Base-by-base conservation (phyloP, 1,140 invertebrate genomes). In the Drosophila malerkotliana region DNA sequence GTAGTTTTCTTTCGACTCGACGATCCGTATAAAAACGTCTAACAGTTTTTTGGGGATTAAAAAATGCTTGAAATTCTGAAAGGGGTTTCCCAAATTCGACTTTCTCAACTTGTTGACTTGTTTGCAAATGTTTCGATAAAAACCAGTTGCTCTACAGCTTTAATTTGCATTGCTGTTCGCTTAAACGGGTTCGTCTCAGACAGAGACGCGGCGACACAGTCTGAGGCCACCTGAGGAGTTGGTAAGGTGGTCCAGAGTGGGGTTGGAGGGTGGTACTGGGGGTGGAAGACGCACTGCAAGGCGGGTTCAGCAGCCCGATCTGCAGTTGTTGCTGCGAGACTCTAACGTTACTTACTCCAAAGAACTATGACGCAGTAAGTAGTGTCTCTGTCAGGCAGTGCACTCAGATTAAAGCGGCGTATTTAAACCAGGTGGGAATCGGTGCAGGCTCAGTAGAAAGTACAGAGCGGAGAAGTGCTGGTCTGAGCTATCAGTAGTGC, bases 131-230 rank as follows among this genome's bases (percentile, higher is more conserved):
- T 71, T 72, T 72, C 24, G 73, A 75, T 53, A 71, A 69, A 47
- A 87, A 87, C 83, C 79, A 87, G 83, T 88, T 81, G 55, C 73
- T 78, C 66, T 72, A 81, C 61, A 77, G 78, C 83, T 77, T 76
- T 88, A 83, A 87, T 87, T 87, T 87, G 83, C 83, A 87, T 87
- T 87, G 85, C 51, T 39, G 79, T 58, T 51, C 37, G 26, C 52
- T 21, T 18, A 58, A 77, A 63, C 61, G 60, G 57, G 75, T 78
- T 78, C 56, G 41, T 48, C 59, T 73, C 72, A 45, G 72, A 57
- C 72, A 14, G 41, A 44, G 41, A 44, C 41, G 1, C 41, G 41
- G 15, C 9, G 15, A 14, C 56, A 3, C 15, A 62, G 52, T 39
- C 41, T 51, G 55, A 58, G 76, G 57, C 47, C 57, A 49, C 24